These are phyloP conservation scores for Rotaria socialis DNA, from an alignment of 2,888 invertebrate genomes.

Conservation along the genomic window DNA sequence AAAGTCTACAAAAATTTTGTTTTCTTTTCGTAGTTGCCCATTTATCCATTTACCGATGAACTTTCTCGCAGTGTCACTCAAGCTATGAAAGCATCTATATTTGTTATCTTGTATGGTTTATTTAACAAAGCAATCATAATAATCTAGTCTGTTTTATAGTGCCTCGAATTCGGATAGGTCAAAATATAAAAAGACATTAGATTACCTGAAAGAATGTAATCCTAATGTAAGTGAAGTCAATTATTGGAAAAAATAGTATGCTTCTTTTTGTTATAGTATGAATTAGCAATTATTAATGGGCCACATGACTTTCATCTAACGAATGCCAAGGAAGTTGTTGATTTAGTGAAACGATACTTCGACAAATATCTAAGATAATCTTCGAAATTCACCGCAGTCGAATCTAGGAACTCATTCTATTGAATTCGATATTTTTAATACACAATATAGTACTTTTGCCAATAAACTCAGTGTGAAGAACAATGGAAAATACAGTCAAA, in stretches of 20 bases:
- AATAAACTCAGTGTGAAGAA: too few relatives aligned
- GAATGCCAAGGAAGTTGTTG: background rate
- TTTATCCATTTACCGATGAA: background rate
- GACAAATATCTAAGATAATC: background rate
- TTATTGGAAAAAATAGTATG: background rate
- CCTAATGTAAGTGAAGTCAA: background rate
- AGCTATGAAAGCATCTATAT: background rate
- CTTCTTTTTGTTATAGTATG: background rate
- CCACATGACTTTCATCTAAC: constrained; percentile 17
- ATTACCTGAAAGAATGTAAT: background rate
- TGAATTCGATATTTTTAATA: too few relatives aligned
- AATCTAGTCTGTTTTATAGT: background rate
- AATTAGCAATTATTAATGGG: background rate
- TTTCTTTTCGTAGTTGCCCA: background rate
- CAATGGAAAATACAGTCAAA: too few relatives aligned
- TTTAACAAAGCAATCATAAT: background rate
- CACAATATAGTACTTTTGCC: too few relatives aligned
- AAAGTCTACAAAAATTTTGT: too few relatives aligned
- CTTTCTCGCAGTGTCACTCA: background rate
- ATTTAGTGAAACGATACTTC: background rate
- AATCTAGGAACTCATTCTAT: too few relatives aligned
- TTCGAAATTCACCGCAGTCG: background rate
- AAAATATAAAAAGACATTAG: background rate
- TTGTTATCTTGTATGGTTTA: background rate
- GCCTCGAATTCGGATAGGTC: background rate